Conservation (phyloP, 1,140 invertebrate genomes). For the Penaeus vannamei region DNA sequence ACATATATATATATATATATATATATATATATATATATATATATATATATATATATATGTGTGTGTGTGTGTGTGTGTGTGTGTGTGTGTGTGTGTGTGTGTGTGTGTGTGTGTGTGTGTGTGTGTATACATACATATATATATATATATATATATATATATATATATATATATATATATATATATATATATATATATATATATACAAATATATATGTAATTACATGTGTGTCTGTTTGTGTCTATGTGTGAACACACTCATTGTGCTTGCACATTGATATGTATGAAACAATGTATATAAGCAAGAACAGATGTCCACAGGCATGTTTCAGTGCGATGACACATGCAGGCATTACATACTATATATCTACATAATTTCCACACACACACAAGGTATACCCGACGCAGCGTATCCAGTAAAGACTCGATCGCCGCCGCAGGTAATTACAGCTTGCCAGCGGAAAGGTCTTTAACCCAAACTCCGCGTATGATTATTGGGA, state of each 20-base stretch:
- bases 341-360: no score
- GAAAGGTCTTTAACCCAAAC: no score
- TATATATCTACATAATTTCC: no score
- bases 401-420: not conserved
- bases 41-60: slow-evolving; percentile 30
- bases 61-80: not conserved
- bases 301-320: not conserved
- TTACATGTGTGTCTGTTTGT: no score
- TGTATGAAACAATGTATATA: not conserved
- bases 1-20: not conserved
- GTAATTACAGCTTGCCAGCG: no score
- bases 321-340: not conserved
- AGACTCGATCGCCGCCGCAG: not conserved
- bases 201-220: no score
- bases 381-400: not conserved
- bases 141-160: no score
- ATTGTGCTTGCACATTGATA: not conserved
- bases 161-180: no score
- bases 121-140: not conserved
- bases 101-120: not conserved
- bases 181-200: no score
- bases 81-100: not conserved
- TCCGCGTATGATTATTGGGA: no score
- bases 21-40: not conserved
- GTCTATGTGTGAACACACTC: no score